phyloP scores from a whole-genome alignment of 2,797 vertebrate species.

The Apodemus agrarius region DNA sequence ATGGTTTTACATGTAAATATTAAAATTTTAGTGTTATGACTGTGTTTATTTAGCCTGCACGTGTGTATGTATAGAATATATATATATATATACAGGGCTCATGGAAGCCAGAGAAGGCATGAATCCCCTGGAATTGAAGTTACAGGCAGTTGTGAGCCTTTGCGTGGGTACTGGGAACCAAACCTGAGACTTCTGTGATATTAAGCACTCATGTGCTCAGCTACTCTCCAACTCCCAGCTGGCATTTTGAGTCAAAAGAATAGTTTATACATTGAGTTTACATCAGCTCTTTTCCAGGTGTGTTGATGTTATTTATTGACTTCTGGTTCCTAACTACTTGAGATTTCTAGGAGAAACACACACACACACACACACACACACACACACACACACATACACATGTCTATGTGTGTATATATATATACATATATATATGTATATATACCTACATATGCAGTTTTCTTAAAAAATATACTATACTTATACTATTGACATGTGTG shows the following conservation, averaged over 20 bases:
- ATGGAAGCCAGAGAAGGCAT: no score
- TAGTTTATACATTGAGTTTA: not conserved
- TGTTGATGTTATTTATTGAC: not conserved
- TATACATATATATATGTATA: no score
- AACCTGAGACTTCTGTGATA: not conserved
- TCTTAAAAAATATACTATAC: not conserved
- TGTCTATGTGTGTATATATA: no score
- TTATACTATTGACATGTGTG: not conserved
- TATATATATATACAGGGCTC: no score
- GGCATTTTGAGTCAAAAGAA: not conserved
- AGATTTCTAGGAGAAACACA: not conserved
- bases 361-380: no score
- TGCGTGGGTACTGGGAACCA: no score
- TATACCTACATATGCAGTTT: no score
- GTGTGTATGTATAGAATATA: no score
- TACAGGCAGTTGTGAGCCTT: no score
- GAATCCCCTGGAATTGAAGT: no score
- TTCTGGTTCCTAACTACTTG: not conserved
- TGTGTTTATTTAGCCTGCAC: no score
- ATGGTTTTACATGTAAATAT: not conserved
- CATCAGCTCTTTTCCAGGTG: not conserved
- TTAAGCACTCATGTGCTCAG: not conserved
- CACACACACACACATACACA: no score
- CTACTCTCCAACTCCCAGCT: not conserved
- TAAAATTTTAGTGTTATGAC: not conserved